phyloP scores from a whole-genome alignment of 2,888 invertebrate species.

The Rhagium mordax region DNA sequence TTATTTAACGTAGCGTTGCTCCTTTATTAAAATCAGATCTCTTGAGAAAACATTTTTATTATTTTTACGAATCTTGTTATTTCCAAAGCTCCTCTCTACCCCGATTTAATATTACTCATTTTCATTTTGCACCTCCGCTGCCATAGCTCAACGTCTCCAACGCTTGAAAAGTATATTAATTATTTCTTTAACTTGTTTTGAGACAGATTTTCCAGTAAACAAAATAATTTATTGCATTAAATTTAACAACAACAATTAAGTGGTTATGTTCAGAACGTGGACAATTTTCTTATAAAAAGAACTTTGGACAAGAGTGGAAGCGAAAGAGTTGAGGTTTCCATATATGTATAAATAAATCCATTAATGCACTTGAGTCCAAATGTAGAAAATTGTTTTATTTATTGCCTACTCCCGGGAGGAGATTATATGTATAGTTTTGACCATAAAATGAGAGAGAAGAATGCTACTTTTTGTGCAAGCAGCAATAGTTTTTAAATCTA shows the following conservation, averaged over 20 bases:
- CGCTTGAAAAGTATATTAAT: constrained; percentile 22
- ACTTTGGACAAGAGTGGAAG: too few relatives aligned
- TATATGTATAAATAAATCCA: too few relatives aligned
- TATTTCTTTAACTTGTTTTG: constrained; percentile 16
- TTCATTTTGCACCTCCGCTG: constrained; percentile 19
- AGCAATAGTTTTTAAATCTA: too few relatives aligned
- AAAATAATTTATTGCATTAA: constrained; percentile 18
- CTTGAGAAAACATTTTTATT: constrained; percentile 28
- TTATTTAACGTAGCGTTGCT: constrained; percentile 18
- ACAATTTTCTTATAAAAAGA: too few relatives aligned
- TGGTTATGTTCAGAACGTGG: too few relatives aligned
- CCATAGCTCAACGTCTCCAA: neutral
- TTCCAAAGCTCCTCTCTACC: neutral
- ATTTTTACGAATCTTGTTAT: constrained; percentile 27
- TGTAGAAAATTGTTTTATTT: too few relatives aligned
- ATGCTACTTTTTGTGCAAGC: too few relatives aligned
- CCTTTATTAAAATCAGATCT: constrained; percentile 29
- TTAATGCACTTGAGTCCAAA: too few relatives aligned
- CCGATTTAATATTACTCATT: constrained; percentile 24
- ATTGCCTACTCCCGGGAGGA: too few relatives aligned
- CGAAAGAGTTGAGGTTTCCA: too few relatives aligned
- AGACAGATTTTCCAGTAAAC: constrained; percentile 9
- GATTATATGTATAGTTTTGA: too few relatives aligned
- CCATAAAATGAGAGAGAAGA: too few relatives aligned
- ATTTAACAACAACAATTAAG: neutral